Evolutionary conservation across 2,888 invertebrate genomes (phyloP).

Genomic region (Octodonta nipae): DNA sequence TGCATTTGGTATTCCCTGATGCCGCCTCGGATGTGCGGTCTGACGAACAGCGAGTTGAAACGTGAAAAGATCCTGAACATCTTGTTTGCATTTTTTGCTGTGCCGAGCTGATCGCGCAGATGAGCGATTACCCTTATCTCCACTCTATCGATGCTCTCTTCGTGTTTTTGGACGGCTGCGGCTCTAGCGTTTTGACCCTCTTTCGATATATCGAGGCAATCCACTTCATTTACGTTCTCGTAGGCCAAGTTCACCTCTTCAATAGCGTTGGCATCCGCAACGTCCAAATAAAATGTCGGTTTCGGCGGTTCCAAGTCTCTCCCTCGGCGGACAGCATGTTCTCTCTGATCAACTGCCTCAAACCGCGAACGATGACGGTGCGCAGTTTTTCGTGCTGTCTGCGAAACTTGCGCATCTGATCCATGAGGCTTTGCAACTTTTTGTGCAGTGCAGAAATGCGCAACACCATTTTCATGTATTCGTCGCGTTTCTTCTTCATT

Average conservation of each 20-base stretch:
- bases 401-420: conserved; percentile 92
- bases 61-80: conserved; percentile 98
- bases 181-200: conserved; percentile 98
- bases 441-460: conserved; percentile 91
- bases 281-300: conserved; percentile 59
- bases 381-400: conserved; percentile 95
- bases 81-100: conserved; percentile 97
- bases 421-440: conserved; percentile 88
- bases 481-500: conserved; percentile 95
- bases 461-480: conserved; percentile 96
- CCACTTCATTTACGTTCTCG: conserved; percentile 96
- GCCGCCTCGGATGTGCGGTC: conserved; percentile 96
- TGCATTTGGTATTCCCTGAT: conserved; percentile 99
- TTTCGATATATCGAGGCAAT: conserved; percentile 90
- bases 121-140: conserved; percentile 96
- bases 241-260: conserved; percentile 86
- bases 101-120: conserved; percentile 91
- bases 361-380: conserved; percentile 86
- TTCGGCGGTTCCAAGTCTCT: conserved; percentile 45
- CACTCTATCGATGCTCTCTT: conserved; percentile 94
- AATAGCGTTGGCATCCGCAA: conserved; percentile 93
- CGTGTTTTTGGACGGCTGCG: conserved; percentile 90
- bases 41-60: conserved; percentile 96
- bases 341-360: conserved; percentile 56
- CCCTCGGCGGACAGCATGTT: conserved; percentile 35